Conservation (phyloP, 1,140 invertebrate genomes). For the Nephotettix cincticeps region DNA sequence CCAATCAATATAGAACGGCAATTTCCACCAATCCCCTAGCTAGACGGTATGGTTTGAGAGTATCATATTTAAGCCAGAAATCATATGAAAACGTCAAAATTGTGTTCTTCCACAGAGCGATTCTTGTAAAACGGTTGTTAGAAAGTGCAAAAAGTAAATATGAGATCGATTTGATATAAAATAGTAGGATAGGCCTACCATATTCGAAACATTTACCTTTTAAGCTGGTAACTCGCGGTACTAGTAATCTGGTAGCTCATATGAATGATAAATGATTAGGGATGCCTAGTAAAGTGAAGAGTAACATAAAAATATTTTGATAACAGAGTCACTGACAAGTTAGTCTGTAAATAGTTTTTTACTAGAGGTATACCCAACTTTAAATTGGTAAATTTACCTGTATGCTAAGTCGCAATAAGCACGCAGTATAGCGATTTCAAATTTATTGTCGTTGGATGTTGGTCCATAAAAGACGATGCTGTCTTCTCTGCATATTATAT, state of each 20-base stretch:
- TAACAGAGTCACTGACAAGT: neutral
- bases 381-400: conserved; percentile 54
- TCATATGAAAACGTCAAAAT: too few species aligned
- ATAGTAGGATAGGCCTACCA: too few species aligned
- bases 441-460: conserved; percentile 53
- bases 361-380: neutral
- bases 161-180: too few species aligned
- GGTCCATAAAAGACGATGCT: conserved; percentile 66
- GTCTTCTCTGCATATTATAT: conserved; percentile 65
- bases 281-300: neutral
- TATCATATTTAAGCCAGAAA: too few species aligned
- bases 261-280: neutral
- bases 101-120: neutral
- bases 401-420: conserved; percentile 67
- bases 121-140: neutral
- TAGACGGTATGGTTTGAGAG: too few species aligned
- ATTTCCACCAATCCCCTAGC: too few species aligned
- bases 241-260: neutral
- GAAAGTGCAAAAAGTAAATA: too few species aligned
- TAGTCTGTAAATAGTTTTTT: neutral
- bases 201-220: neutral
- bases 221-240: neutral
- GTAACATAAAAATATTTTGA: neutral
- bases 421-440: conserved; percentile 72
- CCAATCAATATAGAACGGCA: neutral